Base-by-base conservation (phyloP, 2,113 vertebrate genomes). In the Acanthochromis polyacanthus region DNA sequence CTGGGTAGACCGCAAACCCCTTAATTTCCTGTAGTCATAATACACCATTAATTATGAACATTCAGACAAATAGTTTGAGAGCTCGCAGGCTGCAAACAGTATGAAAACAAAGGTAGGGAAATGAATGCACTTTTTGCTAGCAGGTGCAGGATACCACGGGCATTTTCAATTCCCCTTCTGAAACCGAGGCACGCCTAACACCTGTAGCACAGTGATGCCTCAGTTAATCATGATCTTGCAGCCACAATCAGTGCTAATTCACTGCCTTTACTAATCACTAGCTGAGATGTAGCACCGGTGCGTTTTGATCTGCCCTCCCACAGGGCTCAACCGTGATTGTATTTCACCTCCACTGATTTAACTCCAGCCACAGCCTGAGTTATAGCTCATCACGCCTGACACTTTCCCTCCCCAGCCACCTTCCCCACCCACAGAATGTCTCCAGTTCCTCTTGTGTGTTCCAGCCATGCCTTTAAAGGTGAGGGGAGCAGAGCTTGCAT, bases 381-480 rank as follows among this genome's bases (percentile, higher is more conserved):
- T 85, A 67, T 67, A 53, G 74, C 77, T 53, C 51, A 15, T 51
- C 23, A 28, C 20, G 20, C 50, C 48, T 12, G 4, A 67, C 57
- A 38, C 57, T 65, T 23, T 78, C 46, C 32, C 71, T 57, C 40
- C 16, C 46, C 65, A n/a, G 10, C 57, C 58, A 22, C 38, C 59
- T 16, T 52, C 48, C 56, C 45, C 46, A 45, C 23, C 43, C 4
- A 2, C 62, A 67, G 8, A 60, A 52, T 59, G 28, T 52, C 63
- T 40, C 46, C 30, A 38, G 4, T 32, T 64, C 28, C 16, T 53
- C n/a, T 40, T 19, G 43, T 36, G 16, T 43, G 48, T 40, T 65
- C 16, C 28, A 59, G 50, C 52, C 58, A 43, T 67, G 70, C 67
- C 62, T 82, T 87, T 80, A 80, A 84, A 74, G 72, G 78, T 77